phyloP scores from a whole-genome alignment of 2,888 invertebrate genomes.

The Endotricha flammealis region DNA sequence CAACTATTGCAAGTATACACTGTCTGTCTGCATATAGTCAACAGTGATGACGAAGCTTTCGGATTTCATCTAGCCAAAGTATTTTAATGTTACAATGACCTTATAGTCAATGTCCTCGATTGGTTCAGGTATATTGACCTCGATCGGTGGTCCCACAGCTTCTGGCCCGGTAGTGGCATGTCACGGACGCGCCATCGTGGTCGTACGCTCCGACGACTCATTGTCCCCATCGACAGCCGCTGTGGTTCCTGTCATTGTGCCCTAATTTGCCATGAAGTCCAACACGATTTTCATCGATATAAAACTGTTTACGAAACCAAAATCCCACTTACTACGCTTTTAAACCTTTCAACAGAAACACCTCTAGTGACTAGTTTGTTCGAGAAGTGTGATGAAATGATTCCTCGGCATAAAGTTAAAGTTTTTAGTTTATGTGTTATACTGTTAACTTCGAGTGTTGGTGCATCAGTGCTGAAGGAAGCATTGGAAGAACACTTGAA shows the following conservation, averaged over 20 bases:
- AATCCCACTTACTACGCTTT: constrained; percentile 47
- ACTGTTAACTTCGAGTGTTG: constrained; percentile 39
- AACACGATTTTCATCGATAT: constrained; percentile 60
- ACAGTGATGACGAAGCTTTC: no score
- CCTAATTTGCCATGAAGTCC: constrained; percentile 66
- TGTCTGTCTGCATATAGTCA: no score
- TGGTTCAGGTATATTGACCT: constrained; percentile 56
- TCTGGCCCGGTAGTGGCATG: constrained; percentile 50
- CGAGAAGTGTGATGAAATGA: constrained; percentile 51
- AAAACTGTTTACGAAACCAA: constrained; percentile 56
- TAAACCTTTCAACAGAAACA: constrained; percentile 35
- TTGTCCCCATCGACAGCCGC: constrained; percentile 52
- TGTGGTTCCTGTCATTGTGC: constrained; percentile 75
- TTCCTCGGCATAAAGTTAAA: constrained; percentile 36
- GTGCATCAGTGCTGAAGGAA: constrained; percentile 60
- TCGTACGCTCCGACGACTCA: constrained; percentile 37
- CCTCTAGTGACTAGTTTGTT: constrained; percentile 15
- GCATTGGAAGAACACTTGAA: constrained; percentile 69
- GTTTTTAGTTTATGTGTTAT: constrained; percentile 42
- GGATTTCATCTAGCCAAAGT: no score
- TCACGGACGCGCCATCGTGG: constrained; percentile 52
- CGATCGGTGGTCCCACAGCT: constrained; percentile 40
- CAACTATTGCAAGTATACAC: no score
- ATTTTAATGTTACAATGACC: constrained; percentile 38
- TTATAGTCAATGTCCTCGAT: constrained; percentile 44